Evolutionary conservation across 2,113 vertebrate genomes (phyloP).

Genomic region (Gymnorhina tibicen): DNA sequence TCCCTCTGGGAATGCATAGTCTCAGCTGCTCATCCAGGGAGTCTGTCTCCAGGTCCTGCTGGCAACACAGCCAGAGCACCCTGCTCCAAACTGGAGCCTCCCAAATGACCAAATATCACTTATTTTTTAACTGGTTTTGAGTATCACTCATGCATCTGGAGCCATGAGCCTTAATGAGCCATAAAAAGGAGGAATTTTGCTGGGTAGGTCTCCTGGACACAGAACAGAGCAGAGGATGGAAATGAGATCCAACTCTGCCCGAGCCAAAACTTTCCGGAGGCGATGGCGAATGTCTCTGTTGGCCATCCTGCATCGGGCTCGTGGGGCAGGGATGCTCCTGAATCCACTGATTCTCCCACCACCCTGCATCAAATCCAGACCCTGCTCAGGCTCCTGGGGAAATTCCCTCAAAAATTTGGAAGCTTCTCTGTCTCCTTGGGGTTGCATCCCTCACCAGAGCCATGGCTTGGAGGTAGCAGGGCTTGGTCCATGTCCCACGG

Average conservation of each 20-base stretch:
- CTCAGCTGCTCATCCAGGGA: background rate
- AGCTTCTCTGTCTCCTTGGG: background rate
- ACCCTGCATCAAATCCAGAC: rapidly evolving
- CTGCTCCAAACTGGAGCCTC: background rate
- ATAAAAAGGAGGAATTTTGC: constrained; percentile 22
- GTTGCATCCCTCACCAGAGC: background rate
- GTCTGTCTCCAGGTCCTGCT: background rate
- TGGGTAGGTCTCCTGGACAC: constrained; percentile 1
- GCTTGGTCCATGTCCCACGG: rapidly evolving
- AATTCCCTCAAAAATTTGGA: background rate
- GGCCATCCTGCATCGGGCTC: rapidly evolving
- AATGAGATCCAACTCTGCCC: constrained; percentile 1
- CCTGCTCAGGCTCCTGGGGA: background rate
- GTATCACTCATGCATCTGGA: background rate
- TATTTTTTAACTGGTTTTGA: background rate
- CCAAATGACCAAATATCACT: background rate
- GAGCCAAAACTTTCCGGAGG: background rate
- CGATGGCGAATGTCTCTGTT: background rate
- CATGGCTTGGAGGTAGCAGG: rapidly evolving
- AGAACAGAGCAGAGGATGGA: constrained; percentile 31
- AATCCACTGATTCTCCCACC: background rate
- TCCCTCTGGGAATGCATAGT: background rate
- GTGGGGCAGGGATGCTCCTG: background rate
- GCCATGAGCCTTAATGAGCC: background rate
- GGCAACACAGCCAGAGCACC: background rate